Evolutionary conservation across 2,888 invertebrate genomes (phyloP).

Genomic region (Lomographa bimaculata): DNA sequence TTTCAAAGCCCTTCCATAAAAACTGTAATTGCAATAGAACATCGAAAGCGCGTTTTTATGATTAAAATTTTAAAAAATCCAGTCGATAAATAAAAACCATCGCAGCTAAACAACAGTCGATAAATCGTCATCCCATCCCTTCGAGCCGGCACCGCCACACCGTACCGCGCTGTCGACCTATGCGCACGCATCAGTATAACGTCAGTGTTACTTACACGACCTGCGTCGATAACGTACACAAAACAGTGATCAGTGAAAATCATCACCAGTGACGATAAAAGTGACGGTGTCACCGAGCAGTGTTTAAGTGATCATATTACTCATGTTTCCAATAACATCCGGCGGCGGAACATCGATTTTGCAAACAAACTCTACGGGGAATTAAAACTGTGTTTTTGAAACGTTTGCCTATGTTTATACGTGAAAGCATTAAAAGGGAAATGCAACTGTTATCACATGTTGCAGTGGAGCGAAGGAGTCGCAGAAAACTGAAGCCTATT

Average conservation of each 20-base stretch:
- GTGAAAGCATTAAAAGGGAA: neutral
- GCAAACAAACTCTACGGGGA: conserved; percentile 22
- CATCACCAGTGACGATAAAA: conserved; percentile 11
- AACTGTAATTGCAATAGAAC: too few relatives aligned
- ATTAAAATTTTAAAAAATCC: too few relatives aligned
- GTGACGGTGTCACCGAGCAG: conserved; percentile 1
- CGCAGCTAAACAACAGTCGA: conserved; percentile 6
- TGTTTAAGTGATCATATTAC: conserved; percentile 10
- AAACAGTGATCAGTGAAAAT: conserved; percentile 25
- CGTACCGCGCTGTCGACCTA: conserved; percentile 27
- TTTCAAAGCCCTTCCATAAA: too few relatives aligned
- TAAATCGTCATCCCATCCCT: neutral
- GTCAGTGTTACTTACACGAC: conserved; percentile 1
- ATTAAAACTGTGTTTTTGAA: conserved; percentile 15
- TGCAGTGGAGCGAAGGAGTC: neutral
- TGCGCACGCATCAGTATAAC: conserved; percentile 43
- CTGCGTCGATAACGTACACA: conserved; percentile 23
- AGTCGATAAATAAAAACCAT: too few relatives aligned
- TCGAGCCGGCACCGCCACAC: conserved; percentile 29
- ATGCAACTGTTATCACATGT: neutral
- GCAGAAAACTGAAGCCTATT: conserved; percentile 9
- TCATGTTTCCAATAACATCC: conserved; percentile 20
- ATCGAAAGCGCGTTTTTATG: too few relatives aligned
- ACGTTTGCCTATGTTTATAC: too few relatives aligned
- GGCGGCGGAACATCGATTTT: conserved; percentile 19